Base-by-base conservation (phyloP, 1,140 invertebrate species). In the Zaprionus vittiger region DNA sequence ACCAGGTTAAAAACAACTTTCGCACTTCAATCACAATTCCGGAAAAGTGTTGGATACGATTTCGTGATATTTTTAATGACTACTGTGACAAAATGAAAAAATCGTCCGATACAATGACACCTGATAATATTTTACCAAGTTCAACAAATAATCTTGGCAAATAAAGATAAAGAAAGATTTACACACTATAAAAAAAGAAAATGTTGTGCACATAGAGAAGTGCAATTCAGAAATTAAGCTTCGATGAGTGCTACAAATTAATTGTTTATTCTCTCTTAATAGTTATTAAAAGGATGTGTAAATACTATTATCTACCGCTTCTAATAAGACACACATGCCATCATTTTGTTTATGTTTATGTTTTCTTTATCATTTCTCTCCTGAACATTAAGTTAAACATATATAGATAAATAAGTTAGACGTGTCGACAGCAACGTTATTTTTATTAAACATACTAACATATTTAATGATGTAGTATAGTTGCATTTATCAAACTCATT, bases 1-100 rank as follows among this genome's bases (percentile, higher is more conserved):
- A 64, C 49, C 20, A 98, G 97, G 98, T 99, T 75, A 98, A 99
- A 94, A 98, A 97, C 91, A 98, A 98, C 94, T 99, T 99, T 94
- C 97, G 98, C 94, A 99, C 98, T 90, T 98, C 98, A 80, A 99
- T 99, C 93, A 99, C 98, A 81, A 98, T 99, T 93, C 98, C 98
- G 80, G 98, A 99, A 93, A 98, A 99, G 93, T 99, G 98, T 80
- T 99, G 98, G 98, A 95, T 96, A 70, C 96, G 97, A 83, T 99
- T 99, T 95, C 96, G 98, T 80, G 98, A 99, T 94, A 98, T 99
- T 91, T 96, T 99, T 91, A 96, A 96, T 81, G 98, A 99, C 93
- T 98, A 98, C 93, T 98, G 97, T 93, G 97, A 98, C 81, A 98
- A 98, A 94, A 98, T 98, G 93, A 92, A 92, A 80, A 93, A 93